phyloP scores from a whole-genome alignment of 1,140 invertebrate genomes.

The Trinorchestia longiramus region DNA sequence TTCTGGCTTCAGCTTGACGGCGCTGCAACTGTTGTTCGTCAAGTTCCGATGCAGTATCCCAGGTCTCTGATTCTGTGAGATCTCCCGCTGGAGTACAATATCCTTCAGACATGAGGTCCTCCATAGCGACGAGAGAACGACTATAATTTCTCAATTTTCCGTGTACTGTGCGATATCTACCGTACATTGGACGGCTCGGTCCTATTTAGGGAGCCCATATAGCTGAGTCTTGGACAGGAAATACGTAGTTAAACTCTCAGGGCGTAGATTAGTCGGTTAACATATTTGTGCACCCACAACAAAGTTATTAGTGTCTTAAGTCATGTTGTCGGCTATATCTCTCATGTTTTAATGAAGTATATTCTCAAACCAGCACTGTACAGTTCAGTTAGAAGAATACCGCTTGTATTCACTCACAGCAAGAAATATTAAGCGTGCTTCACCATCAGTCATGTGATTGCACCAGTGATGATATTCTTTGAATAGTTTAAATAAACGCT shows the following conservation, averaged over 20 bases:
- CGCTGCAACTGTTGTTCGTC: background rate
- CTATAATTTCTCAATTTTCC: slow-evolving; percentile 8
- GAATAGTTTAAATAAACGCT: background rate
- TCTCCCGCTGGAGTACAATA: background rate
- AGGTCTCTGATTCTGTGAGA: slow-evolving; percentile 16
- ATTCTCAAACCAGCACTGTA: too few species aligned
- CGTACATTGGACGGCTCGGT: background rate
- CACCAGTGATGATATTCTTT: background rate
- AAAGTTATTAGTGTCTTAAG: background rate
- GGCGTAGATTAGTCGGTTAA: background rate
- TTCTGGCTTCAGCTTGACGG: background rate
- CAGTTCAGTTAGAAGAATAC: background rate
- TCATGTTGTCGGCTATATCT: background rate
- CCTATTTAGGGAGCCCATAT: background rate
- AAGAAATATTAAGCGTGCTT: background rate
- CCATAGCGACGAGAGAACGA: background rate
- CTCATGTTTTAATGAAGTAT: background rate
- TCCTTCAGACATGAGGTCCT: background rate
- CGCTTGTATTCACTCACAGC: background rate
- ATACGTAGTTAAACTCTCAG: background rate
- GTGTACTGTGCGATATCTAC: background rate
- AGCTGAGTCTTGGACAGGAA: background rate
- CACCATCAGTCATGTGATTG: background rate
- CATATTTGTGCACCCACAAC: background rate
- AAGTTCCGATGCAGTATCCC: background rate